Evolutionary conservation across 2,797 vertebrate species (phyloP).

Genomic region (Gymnothorax reevesii): DNA sequence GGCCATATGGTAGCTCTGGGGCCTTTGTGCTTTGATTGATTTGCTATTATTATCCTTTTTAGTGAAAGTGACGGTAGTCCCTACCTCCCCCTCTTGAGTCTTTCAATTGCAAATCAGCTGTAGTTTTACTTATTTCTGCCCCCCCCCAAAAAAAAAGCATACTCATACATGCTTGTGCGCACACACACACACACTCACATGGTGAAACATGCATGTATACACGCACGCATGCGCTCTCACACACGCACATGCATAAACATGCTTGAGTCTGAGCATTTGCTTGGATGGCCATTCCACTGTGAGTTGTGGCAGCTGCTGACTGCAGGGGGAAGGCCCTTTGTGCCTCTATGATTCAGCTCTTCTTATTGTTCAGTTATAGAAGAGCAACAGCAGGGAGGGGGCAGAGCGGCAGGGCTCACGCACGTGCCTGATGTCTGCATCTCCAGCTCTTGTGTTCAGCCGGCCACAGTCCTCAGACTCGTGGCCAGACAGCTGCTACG

Average conservation of each 20-base stretch:
- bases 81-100: neutral
- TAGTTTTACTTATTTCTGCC: neutral
- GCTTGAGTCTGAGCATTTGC: neutral
- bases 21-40: slow-evolving; percentile 7
- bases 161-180: neutral
- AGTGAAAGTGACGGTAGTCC: neutral
- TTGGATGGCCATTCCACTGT: neutral
- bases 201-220: too few relatives aligned
- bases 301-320: neutral
- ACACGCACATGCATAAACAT: neutral
- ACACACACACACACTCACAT: neutral
- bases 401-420: neutral
- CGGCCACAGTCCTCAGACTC: neutral
- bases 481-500: neutral
- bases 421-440: slow-evolving; percentile 9
- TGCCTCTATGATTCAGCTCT: slow-evolving; percentile 1
- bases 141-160: neutral
- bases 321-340: neutral
- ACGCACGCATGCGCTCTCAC: neutral
- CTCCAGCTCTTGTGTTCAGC: neutral
- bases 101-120: neutral
- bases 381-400: too few relatives aligned
- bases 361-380: neutral
- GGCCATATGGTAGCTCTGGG: neutral
- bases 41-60: neutral